Conservation (phyloP, 2,113 vertebrate species). For the Leptosomus discolor region DNA sequence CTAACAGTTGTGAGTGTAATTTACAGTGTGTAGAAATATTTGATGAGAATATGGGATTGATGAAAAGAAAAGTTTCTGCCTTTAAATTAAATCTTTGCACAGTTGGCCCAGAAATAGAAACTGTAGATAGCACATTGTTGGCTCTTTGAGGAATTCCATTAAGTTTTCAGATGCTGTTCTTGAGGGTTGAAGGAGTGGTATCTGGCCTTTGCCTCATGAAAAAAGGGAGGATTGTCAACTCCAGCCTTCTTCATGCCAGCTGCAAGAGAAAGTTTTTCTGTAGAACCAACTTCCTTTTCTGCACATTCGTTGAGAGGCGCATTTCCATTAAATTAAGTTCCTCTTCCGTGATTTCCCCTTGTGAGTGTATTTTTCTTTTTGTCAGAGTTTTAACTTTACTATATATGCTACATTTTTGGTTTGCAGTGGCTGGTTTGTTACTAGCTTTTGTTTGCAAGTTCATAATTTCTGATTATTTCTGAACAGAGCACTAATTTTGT, state of each 20-base stretch:
- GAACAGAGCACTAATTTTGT: not conserved
- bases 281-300: not conserved
- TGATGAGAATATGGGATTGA: not conserved
- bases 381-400: not conserved
- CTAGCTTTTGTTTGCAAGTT: not conserved
- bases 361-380: not conserved
- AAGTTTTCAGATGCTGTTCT: not conserved
- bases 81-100: not conserved
- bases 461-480: not conserved
- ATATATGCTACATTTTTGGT: not conserved
- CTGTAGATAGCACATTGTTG: not conserved
- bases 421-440: not conserved
- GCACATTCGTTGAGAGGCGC: not conserved
- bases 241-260: not conserved
- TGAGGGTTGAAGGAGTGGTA: not conserved
- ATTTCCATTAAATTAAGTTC: not conserved
- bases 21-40: not conserved
- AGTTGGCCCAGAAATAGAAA: not conserved
- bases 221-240: not conserved
- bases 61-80: not conserved
- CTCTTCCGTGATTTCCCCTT: not conserved
- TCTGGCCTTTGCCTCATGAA: not conserved
- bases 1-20: not conserved
- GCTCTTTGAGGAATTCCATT: not conserved
- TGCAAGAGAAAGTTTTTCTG: not conserved